Conservation (phyloP, 2,113 vertebrate genomes). For the Embiotoca jacksoni region DNA sequence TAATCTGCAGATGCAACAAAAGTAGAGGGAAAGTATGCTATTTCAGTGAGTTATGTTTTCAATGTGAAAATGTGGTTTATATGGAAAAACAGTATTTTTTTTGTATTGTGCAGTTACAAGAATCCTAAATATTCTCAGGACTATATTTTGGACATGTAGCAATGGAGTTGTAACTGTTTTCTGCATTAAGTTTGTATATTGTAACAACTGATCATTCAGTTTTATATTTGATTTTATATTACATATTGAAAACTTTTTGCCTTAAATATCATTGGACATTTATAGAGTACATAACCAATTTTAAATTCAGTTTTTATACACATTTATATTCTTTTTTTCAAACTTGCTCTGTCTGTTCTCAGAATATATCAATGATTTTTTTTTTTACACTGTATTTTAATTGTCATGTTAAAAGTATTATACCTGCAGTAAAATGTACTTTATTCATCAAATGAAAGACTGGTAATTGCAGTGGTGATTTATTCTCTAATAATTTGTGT, state of each 20-base stretch:
- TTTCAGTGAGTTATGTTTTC: neutral
- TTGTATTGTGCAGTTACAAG: conserved; percentile 22
- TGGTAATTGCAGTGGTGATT: too few species aligned
- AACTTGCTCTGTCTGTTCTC: neutral
- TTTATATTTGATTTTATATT: too few species aligned
- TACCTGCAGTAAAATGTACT: conserved; percentile 38
- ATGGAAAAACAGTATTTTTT: neutral
- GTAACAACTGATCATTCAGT: neutral
- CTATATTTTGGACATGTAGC: conserved; percentile 8
- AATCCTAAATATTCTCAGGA: neutral
- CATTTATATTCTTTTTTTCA: neutral
- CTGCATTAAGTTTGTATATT: neutral
- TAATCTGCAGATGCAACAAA: too few species aligned
- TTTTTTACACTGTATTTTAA: neutral
- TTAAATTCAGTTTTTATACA: neutral
- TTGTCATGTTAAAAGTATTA: conserved; percentile 2
- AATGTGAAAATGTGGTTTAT: neutral
- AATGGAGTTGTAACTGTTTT: neutral
- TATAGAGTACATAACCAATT: neutral
- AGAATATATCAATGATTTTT: neutral
- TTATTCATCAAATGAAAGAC: neutral
- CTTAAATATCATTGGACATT: neutral
- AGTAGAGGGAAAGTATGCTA: too few species aligned
- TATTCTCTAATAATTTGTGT: neutral
- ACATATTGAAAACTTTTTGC: neutral